Evolutionary conservation across 2,113 vertebrate species (phyloP), one percentile per base, ranked within the genome.

Genomic region (Asarcornis scutulata): DNA sequence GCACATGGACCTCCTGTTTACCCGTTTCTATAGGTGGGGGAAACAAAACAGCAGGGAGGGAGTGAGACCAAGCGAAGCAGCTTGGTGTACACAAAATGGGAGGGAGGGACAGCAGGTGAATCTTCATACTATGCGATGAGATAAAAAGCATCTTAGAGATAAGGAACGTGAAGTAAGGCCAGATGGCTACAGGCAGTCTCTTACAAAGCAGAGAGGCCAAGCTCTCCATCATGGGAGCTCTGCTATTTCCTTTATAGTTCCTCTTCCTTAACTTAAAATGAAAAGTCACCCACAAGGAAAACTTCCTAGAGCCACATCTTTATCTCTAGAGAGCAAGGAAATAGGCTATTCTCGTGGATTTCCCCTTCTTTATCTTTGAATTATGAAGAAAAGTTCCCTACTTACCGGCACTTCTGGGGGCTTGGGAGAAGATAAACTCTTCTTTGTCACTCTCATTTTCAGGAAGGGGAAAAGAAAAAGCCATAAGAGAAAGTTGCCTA

Each of bases 361-460:
- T 74, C 13, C 7, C 4, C 17, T 72, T 17, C 56, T 78, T 84
- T 42, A 6, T 34, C 80, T 82, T 17, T 46, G 10, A 68, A 3
- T 55, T 10, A 21, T 32, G 8, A 84, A 69, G 34, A 2, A 63
- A 50, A n/a, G 9, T 29, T 14, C 21, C 36, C 18, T 23, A 89
- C 96, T 96, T 31, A 97, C 97, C 96, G 18, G 13, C 44, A 18
- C 36, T 88, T 68, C 83, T 71, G 48, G 72, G 32, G 44, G 77
- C 93, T 48, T 3, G 52, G 7, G 92, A 86, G 74, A 95, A 94
- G 69, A 76, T 5, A 11, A 86, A 81, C 66, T 95, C 93, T 83
- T 96, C 92, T 92, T 90, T 93, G 71, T 64, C 86, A 17, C 34
- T 67, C 94, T 96, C 14, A 2, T 92, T 94, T 78, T 64, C 60